A percentile compares a stretch with the other conserved stretches of the same genome.
Conservation (phyloP, 2,113 vertebrate genomes). For the Thymallus thymallus region DNA sequence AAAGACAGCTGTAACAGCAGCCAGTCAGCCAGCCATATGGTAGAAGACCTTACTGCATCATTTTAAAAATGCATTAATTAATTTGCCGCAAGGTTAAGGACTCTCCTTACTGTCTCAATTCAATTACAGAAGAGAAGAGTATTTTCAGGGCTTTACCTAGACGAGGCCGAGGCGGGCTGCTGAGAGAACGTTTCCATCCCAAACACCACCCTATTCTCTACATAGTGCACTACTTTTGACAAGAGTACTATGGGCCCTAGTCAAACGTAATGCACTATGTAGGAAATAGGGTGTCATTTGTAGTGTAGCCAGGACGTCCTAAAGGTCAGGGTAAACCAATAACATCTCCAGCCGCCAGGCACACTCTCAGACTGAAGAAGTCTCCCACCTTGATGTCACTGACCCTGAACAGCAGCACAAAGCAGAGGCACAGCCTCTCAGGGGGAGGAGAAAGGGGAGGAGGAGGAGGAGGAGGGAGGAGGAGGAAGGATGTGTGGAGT, state of each 20-base stretch:
- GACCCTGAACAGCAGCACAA: background rate
- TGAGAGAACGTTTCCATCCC: too few relatives aligned
- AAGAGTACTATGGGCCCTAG: too few relatives aligned
- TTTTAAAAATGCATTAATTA: conserved; percentile 6
- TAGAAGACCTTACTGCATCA: background rate
- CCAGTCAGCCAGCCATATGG: background rate
- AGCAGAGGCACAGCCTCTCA: background rate
- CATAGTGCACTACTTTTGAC: too few relatives aligned
- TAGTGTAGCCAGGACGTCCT: background rate
- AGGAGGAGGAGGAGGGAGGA: background rate
- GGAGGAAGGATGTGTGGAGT: background rate
- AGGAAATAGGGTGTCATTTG: too few relatives aligned
- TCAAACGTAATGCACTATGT: too few relatives aligned
- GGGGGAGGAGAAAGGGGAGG: background rate
- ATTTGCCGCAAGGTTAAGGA: background rate
- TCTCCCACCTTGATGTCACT: background rate
- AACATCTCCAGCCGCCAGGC: background rate
- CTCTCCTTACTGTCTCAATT: background rate
- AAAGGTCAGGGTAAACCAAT: conserved; percentile 1
- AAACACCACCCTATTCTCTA: too few relatives aligned
- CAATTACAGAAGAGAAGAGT: background rate
- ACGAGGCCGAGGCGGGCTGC: background rate
- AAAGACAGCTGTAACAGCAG: background rate
- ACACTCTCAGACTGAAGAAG: background rate
- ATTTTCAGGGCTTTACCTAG: background rate